Evolutionary conservation across 2,113 vertebrate species (phyloP), one percentile per base, ranked within the genome.

Genomic region (Gobio gobio): DNA sequence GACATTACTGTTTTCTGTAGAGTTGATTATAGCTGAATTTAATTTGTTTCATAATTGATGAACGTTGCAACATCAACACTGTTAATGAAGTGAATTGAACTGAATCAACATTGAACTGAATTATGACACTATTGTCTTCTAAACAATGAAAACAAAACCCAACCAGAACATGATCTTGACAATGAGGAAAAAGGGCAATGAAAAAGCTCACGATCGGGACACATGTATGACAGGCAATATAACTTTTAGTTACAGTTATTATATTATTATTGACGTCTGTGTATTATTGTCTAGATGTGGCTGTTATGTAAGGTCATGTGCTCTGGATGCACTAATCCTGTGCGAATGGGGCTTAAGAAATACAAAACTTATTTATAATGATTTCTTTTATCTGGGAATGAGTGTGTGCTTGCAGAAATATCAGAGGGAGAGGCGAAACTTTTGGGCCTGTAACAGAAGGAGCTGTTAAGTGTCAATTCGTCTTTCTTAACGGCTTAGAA

Each of bases 381-480:
- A 49, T 78, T 63, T 79, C 58, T 6, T 45, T 63, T 79, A 24
- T 79, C n/a, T 6, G 10, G 43, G 40, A 59, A 18, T 43, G 12
- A 78, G 76, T 7, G 40, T 64, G n/a, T 16, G 40, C 43, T 63
- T 79, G 58, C 78, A 63, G 20, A 63, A 79, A 79, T 47, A 29
- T 58, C 16, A 63, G 76, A 73, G 78, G n/a, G 14, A 4, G 49
- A 70, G n/a, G 75, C 22, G 13, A 78, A 59, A 59, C 43, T 29
- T 47, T 8, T 33, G 18, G 40, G 26, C 20, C 26, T 43, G 10
- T 73, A 73, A n/a, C 43, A 45, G 22, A 45, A 36, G 61, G 18
- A 68, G 24, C 43, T 45, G 40, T 75, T 84, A 20, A 59, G 63
- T 70, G 83, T 85, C 51, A 63, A 24, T 74, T 85, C 68, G 74